Base-by-base conservation (phyloP, 2,113 vertebrate genomes). In the Smithornis capensis region DNA sequence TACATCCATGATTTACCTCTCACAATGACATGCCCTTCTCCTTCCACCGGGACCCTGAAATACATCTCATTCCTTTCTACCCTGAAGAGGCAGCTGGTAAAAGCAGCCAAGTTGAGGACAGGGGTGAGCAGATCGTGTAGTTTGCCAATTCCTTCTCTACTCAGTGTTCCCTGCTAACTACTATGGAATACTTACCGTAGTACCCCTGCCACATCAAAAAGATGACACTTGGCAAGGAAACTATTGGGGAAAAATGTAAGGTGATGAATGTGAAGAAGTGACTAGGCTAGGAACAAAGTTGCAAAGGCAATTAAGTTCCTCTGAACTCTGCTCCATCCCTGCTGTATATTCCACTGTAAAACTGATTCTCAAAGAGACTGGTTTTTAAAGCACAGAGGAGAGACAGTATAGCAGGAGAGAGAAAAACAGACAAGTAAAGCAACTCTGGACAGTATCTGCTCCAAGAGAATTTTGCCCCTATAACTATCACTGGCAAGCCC, bases 101-200 rank as follows among this genome's bases (percentile, higher is more conserved):
- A 81, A 74, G 37, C 17, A 64, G 52, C 19, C 37, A 29, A 82
- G 31, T 55, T 85, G 42, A 75, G 70, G 27, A 60, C 18, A 49
- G 27, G 3, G 53, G n/a, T 50, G 25, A 56, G 27, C 24, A 71
- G 7, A 12, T 38, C 0, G 0, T 1, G 3, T 37, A 11, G 33
- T 68, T 53, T 64, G 42, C 52, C 42, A 17, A 8, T 65, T 91
- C 25, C 29, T 79, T 59, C 50, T 81, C 49, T 73, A 65, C 64
- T 62, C 69, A 50, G 40, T 63, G 47, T 33, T 83, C 68, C 45
- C 42, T 81, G 22, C 17, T 80, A 71, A 75, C 22, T 50, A 8
- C 33, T 38, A 0, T 10, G 55, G 35, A 60, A 24, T 11, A 7
- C 6, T 67, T 22, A 56, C 17, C 16, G 19, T 37, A 74, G 19